Conservation (phyloP, 2,113 vertebrate species). For the Harpagus bidentatus region DNA sequence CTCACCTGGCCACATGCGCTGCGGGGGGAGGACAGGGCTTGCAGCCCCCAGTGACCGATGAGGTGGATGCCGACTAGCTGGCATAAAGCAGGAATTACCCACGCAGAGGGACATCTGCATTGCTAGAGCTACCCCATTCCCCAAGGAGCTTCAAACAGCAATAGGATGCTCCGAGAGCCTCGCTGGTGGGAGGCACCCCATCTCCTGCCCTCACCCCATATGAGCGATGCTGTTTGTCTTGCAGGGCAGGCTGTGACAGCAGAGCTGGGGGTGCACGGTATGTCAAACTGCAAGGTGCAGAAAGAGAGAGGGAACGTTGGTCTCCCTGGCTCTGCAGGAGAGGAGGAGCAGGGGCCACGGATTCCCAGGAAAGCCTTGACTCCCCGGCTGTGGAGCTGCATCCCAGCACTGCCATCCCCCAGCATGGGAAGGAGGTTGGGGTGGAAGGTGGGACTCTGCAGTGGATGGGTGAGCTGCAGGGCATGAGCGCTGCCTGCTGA, state of each 20-base stretch:
- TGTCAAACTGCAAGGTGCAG: rapidly evolving
- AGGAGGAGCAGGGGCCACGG: not conserved
- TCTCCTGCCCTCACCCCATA: not conserved
- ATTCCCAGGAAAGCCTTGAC: not conserved
- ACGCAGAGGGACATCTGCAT: rapidly evolving
- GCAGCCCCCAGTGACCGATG: rapidly evolving
- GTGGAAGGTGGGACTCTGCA: not conserved
- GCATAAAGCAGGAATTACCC: not conserved
- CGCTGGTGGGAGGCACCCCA: not conserved
- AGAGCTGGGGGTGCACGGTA: rapidly evolving
- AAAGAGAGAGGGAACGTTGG: not conserved
- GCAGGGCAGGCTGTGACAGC: not conserved
- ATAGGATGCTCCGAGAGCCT: rapidly evolving
- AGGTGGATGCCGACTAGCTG: not conserved
- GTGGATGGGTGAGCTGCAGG: not conserved
- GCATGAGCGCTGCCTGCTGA: not conserved
- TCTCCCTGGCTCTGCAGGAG: not conserved
- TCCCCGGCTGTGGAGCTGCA: not conserved
- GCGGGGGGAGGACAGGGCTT: not conserved
- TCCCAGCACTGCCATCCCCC: rapidly evolving
- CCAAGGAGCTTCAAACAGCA: not conserved
- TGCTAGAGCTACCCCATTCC: not conserved
- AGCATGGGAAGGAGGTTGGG: rapidly evolving
- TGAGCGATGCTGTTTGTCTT: not conserved
- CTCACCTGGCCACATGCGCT: rapidly evolving